phyloP scores from a whole-genome alignment of 2,113 vertebrate species.

The Orthochromis indermauri region DNA sequence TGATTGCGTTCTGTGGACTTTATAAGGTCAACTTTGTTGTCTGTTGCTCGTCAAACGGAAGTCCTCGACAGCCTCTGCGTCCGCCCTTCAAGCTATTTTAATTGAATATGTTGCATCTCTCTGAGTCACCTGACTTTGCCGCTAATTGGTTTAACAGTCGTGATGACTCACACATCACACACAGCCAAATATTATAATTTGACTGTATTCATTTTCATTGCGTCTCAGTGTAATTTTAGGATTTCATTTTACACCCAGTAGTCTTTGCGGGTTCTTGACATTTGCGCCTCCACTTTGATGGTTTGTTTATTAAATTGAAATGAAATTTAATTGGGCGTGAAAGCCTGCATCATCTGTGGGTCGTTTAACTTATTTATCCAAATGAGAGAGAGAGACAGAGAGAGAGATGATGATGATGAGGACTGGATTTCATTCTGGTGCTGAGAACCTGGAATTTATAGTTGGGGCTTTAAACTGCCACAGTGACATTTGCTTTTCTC shows the following conservation, averaged over 20 bases:
- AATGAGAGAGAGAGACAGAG: constrained; percentile 5
- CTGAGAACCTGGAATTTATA: background rate
- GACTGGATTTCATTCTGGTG: background rate
- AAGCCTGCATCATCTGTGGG: background rate
- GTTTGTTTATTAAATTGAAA: background rate
- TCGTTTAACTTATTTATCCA: constrained; percentile 17
- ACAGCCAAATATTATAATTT: background rate
- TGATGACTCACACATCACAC: background rate
- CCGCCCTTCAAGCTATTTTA: background rate
- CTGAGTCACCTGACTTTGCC: background rate
- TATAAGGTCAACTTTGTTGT: background rate
- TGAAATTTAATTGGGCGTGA: background rate
- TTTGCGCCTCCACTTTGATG: background rate
- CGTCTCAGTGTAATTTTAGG: background rate
- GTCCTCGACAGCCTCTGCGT: background rate
- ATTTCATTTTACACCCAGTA: background rate
- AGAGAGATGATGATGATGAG: background rate
- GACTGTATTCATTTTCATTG: background rate
- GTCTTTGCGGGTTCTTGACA: background rate
- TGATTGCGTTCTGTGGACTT: background rate
- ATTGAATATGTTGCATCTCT: background rate
- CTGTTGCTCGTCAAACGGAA: background rate
- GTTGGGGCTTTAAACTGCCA: background rate
- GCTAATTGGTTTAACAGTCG: background rate
- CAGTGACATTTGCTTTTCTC: background rate